phyloP scores from a whole-genome alignment of 2,797 vertebrate species.

The Danio jaintianensis region DNA sequence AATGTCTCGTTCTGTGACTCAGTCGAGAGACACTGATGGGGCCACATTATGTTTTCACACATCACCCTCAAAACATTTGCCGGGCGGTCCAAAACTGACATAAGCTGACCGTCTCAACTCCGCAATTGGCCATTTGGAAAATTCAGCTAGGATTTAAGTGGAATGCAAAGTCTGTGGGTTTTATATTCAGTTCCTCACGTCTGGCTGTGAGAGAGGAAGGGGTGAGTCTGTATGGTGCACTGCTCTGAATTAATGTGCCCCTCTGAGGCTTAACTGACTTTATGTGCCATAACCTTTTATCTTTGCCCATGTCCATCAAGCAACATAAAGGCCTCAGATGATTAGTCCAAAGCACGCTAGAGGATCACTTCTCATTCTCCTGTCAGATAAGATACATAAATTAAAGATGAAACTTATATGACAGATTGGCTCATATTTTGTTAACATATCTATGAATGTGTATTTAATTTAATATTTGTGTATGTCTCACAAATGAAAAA shows the following conservation, averaged over 20 bases:
- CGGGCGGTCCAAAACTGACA: slow-evolving; percentile 1
- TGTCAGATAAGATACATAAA: slow-evolving; percentile 24
- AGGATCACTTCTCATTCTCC: slow-evolving; percentile 31
- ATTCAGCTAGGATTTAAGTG: slow-evolving; percentile 8
- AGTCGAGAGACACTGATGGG: background rate
- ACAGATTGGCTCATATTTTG: background rate
- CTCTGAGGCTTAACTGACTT: slow-evolving; percentile 30
- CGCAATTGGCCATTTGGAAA: background rate
- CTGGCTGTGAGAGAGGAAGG: slow-evolving; percentile 1
- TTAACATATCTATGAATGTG: slow-evolving; percentile 4
- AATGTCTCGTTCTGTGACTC: slow-evolving; percentile 12
- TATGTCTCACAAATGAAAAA: background rate
- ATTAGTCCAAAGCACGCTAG: slow-evolving; percentile 41
- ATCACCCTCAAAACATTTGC: slow-evolving; percentile 19
- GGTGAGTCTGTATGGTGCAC: slow-evolving; percentile 27
- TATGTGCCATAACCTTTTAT: slow-evolving; percentile 50
- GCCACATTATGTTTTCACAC: slow-evolving; percentile 30
- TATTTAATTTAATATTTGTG: too few species aligned
- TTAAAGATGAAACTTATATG: slow-evolving; percentile 13
- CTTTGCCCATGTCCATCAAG: slow-evolving; percentile 38
- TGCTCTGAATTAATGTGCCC: slow-evolving; percentile 43
- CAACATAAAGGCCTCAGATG: slow-evolving; percentile 46
- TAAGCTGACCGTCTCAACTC: slow-evolving; percentile 19
- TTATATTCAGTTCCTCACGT: slow-evolving; percentile 21
- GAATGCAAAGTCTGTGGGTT: slow-evolving; percentile 24